phyloP scores from a whole-genome alignment of 2,113 vertebrate genomes.

The Atrichornis clamosus region DNA sequence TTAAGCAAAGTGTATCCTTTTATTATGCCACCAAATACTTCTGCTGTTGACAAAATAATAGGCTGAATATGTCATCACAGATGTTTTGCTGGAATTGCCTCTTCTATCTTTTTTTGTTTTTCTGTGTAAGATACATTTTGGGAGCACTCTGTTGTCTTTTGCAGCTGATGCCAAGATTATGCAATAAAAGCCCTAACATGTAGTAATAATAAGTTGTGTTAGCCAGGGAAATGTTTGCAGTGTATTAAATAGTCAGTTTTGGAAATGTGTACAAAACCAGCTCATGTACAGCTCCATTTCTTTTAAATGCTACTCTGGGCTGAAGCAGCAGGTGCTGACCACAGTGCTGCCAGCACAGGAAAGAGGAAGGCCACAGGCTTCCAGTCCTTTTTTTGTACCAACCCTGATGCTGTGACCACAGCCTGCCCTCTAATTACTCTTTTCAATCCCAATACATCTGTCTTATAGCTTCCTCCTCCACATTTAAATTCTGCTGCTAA shows the following conservation, averaged over 20 bases:
- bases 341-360: neutral
- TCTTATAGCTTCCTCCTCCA: neutral
- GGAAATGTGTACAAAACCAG: neutral
- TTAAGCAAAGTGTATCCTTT: slow-evolving; percentile 54
- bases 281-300: neutral
- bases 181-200: slow-evolving; percentile 11
- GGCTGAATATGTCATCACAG: slow-evolving; percentile 50
- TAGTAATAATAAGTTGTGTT: slow-evolving; percentile 32
- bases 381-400: neutral
- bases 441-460: slow-evolving; percentile 22
- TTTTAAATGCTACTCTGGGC: neutral
- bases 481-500: slow-evolving; percentile 43
- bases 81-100: slow-evolving; percentile 51
- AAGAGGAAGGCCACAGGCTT: neutral
- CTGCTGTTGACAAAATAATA: slow-evolving; percentile 58
- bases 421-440: slow-evolving; percentile 43
- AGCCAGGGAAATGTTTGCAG: slow-evolving; percentile 57
- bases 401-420: neutral
- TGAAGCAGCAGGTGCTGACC: slow-evolving; percentile 42
- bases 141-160: slow-evolving; percentile 16
- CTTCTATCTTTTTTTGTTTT: slow-evolving; percentile 28
- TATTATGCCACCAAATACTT: slow-evolving; percentile 51
- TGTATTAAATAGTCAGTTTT: slow-evolving; percentile 9
- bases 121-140: slow-evolving; percentile 35
- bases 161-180: slow-evolving; percentile 35